Conservation (phyloP, 1,140 invertebrate genomes). For the Maconellicoccus hirsutus region DNA sequence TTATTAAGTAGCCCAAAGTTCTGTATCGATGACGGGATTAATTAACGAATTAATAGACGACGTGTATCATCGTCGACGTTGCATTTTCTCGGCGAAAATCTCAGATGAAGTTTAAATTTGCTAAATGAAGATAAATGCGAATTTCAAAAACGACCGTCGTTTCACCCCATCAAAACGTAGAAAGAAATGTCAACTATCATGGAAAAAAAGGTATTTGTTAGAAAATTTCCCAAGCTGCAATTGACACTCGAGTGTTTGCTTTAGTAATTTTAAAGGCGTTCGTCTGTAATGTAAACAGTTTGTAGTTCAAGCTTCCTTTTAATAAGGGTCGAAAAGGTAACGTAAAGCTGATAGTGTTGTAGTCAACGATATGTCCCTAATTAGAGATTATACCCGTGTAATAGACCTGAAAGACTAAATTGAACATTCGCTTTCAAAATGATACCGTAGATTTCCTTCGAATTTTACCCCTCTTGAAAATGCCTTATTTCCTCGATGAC, state of each 20-base stretch:
- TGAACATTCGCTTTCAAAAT: too few relatives aligned
- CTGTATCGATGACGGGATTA: neutral
- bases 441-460: too few relatives aligned
- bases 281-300: slow-evolving; percentile 4
- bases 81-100: neutral
- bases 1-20: neutral
- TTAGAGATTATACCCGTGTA: slow-evolving; percentile 3
- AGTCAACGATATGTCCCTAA: slow-evolving; percentile 3
- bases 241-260: slow-evolving; percentile 19
- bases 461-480: too few relatives aligned
- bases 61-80: neutral
- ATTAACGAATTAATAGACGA: neutral
- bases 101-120: neutral
- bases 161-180: neutral
- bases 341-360: neutral
- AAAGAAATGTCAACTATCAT: neutral
- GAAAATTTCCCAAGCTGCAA: slow-evolving; percentile 17
- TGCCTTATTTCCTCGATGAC: too few relatives aligned
- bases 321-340: slow-evolving; percentile 4
- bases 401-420: neutral
- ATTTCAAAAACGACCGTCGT: neutral
- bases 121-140: slow-evolving; percentile 19
- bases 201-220: slow-evolving; percentile 22
- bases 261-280: slow-evolving; percentile 7
- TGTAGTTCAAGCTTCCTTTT: neutral